Conservation (phyloP, 1,140 invertebrate genomes). For the Nasonia giraulti region DNA sequence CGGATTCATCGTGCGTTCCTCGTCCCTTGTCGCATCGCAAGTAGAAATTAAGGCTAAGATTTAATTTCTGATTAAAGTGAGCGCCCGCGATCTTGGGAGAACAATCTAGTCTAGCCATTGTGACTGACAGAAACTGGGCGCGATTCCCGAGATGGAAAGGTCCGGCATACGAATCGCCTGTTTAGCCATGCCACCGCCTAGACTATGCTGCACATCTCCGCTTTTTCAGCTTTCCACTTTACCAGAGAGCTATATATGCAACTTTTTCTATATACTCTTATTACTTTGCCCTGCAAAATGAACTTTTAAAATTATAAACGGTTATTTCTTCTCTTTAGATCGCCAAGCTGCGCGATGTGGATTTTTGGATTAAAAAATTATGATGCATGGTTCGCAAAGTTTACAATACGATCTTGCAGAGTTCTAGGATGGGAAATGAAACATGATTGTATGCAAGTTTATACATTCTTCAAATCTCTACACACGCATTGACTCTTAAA, state of each 20-base stretch:
- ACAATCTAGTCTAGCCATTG: slow-evolving; percentile 70
- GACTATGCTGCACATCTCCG: not conserved
- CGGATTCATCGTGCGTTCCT: slow-evolving; percentile 56
- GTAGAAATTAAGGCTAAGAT: slow-evolving; percentile 70
- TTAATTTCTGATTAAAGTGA: slow-evolving; percentile 72
- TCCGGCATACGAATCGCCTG: slow-evolving; percentile 72
- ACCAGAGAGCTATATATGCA: too few relatives aligned
- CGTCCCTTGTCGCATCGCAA: slow-evolving; percentile 54
- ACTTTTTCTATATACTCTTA: not conserved
- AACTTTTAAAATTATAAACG: not conserved
- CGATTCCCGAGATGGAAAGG: slow-evolving; percentile 71
- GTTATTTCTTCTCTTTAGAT: too few relatives aligned
- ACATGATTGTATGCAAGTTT: too few relatives aligned
- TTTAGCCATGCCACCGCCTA: slow-evolving; percentile 57
- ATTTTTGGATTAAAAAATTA: too few relatives aligned
- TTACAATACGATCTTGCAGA: too few relatives aligned
- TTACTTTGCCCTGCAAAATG: not conserved
- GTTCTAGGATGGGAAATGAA: too few relatives aligned
- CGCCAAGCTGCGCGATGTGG: not conserved
- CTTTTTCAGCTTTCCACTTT: slow-evolving; percentile 21
- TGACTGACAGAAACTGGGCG: slow-evolving; percentile 71
- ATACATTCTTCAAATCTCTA: too few relatives aligned
- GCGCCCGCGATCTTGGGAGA: slow-evolving; percentile 60
- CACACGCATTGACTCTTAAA: too few relatives aligned
- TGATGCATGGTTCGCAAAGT: too few relatives aligned